Evolutionary conservation across 2,113 vertebrate species (phyloP).

Genomic region (Bos javanicus): DNA sequence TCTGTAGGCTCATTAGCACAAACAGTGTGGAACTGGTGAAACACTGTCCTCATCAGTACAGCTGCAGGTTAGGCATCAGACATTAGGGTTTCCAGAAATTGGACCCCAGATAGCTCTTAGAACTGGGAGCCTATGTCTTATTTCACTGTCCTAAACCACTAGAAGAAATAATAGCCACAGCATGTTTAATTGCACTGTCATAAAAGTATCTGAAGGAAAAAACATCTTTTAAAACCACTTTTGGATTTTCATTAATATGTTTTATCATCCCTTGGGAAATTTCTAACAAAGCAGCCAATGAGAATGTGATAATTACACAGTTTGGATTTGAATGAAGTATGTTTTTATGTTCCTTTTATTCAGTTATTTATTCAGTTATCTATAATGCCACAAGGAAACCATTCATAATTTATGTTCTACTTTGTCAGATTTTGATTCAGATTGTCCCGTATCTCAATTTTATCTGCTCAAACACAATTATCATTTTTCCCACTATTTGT

Average conservation of each 20-base stretch:
- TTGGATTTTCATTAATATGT: constrained; percentile 72
- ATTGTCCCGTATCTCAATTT: constrained; percentile 47
- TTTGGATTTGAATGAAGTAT: constrained; percentile 61
- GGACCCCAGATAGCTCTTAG: constrained; percentile 70
- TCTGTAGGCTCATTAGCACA: constrained; percentile 58
- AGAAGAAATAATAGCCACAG: constrained; percentile 64
- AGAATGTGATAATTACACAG: constrained; percentile 39
- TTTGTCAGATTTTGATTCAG: constrained; percentile 50
- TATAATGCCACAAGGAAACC: background rate
- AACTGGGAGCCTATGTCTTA: constrained; percentile 63
- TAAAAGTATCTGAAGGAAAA: constrained; percentile 45
- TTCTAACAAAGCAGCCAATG: constrained; percentile 60
- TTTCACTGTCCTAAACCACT: constrained; percentile 65
- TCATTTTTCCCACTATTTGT: constrained; percentile 17
- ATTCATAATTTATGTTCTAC: constrained; percentile 51
- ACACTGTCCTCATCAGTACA: constrained; percentile 58
- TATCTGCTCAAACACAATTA: constrained; percentile 58
- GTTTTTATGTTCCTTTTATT: constrained; percentile 50
- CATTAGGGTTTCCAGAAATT: constrained; percentile 70
- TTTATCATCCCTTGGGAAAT: constrained; percentile 74
- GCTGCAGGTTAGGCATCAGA: constrained; percentile 66
- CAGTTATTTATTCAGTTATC: constrained; percentile 36
- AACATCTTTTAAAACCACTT: constrained; percentile 60
- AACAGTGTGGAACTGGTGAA: constrained; percentile 47
- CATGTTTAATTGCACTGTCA: constrained; percentile 71